Percentiles rank a stretch among this genome's conserved stretches.
Evolutionary conservation across 2,797 vertebrate species (phyloP).

Genomic region (Setipinna tenuifilis): DNA sequence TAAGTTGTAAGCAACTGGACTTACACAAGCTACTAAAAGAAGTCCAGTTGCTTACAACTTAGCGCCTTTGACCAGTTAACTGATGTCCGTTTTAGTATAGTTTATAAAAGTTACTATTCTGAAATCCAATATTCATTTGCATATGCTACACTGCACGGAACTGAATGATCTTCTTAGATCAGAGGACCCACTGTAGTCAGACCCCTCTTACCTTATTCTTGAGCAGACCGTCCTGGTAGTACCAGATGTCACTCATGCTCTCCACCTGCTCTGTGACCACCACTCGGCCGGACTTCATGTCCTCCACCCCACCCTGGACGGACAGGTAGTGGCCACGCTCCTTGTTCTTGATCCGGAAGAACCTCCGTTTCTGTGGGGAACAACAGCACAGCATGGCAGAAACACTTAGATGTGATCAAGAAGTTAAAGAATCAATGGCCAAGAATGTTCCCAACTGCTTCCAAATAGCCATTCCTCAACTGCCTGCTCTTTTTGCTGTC

Average conservation of each 20-base stretch:
- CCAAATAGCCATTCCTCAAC: not conserved
- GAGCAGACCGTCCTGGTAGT: constrained; percentile 88
- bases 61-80: no score
- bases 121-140: no score
- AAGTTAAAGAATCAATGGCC: not conserved
- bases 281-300: constrained; percentile 89
- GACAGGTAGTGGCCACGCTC: constrained; percentile 80
- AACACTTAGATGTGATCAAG: not conserved
- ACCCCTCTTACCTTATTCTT: constrained; percentile 86
- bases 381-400: not conserved
- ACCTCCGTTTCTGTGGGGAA: constrained; percentile 76
- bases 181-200: not conserved
- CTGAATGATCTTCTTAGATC: no score
- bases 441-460: not conserved
- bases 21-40: no score
- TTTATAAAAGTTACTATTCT: no score
- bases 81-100: no score
- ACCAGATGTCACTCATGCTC: constrained; percentile 85
- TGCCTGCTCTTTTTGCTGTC: no score
- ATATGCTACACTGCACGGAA: no score
- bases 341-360: constrained; percentile 84
- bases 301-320: constrained; percentile 82
- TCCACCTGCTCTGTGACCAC: constrained; percentile 78
- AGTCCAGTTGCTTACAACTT: no score
- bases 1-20: no score